A percentile compares a stretch with the other conserved stretches of the same genome.
Conservation (phyloP, 2,797 vertebrate species). For the Chloroceryle inda region DNA sequence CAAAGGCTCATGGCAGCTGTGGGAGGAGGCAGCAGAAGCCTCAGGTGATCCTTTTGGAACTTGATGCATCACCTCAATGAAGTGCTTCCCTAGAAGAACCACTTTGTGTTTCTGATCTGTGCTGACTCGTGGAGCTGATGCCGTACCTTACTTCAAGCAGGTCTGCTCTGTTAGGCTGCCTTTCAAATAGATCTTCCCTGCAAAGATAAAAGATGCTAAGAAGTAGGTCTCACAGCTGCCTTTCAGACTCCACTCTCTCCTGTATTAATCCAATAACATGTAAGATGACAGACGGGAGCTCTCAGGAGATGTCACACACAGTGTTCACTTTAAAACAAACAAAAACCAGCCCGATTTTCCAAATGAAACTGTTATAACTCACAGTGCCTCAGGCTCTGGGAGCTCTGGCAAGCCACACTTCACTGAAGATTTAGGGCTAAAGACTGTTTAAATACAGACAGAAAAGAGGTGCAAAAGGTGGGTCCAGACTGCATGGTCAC, state of each 20-base stretch:
- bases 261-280: neutral
- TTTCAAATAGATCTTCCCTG: neutral
- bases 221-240: neutral
- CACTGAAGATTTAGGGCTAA: neutral
- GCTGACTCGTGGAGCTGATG: neutral
- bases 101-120: neutral
- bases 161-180: neutral
- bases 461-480: neutral
- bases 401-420: neutral
- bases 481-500: neutral
- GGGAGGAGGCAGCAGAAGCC: neutral
- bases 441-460: neutral
- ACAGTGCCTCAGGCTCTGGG: neutral
- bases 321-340: neutral
- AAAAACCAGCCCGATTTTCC: neutral
- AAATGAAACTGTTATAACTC: neutral
- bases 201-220: conserved; percentile 15
- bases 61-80: neutral
- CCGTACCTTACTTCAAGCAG: neutral
- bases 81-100: neutral
- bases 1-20: neutral
- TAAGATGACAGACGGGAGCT: neutral
- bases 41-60: neutral
- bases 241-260: neutral
- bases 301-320: neutral